Conservation (phyloP, 2,888 invertebrate genomes). For the Ellobium chinense region DNA sequence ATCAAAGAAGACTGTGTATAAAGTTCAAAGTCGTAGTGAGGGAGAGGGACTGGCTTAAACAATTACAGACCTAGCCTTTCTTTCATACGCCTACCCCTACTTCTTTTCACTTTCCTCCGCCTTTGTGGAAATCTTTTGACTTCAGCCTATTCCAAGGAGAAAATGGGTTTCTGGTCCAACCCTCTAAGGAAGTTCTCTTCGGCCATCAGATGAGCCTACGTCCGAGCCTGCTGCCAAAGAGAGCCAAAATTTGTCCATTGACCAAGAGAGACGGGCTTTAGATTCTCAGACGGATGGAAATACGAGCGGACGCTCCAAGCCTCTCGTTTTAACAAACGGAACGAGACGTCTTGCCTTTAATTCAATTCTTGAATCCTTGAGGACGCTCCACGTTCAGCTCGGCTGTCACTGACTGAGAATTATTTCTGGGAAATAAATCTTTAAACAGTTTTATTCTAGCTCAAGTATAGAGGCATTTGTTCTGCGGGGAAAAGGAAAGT, state of each 20-base stretch:
- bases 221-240: neutral
- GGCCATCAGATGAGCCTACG: no score
- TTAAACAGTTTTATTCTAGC: conserved; percentile 24
- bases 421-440: conserved; percentile 10
- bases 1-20: no score
- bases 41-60: no score
- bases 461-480: conserved; percentile 1
- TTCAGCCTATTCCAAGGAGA: no score
- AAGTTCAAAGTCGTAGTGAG: no score
- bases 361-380: conserved; percentile 29
- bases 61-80: no score
- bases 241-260: conserved; percentile 2
- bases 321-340: conserved; percentile 30
- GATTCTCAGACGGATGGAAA: neutral
- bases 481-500: no score
- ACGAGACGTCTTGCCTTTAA: conserved; percentile 30
- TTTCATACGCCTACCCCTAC: no score
- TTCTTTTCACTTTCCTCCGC: no score
- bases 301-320: conserved; percentile 16
- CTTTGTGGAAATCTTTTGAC: no score
- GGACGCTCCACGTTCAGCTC: conserved; percentile 9
- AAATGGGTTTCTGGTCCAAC: no score
- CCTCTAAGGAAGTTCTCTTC: no score
- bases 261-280: conserved; percentile 6
- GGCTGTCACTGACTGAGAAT: conserved; percentile 14